These are phyloP conservation scores for Rhabdophis nuchalis DNA, from an alignment of 2,797 vertebrate genomes.

Conservation along the genomic window DNA sequence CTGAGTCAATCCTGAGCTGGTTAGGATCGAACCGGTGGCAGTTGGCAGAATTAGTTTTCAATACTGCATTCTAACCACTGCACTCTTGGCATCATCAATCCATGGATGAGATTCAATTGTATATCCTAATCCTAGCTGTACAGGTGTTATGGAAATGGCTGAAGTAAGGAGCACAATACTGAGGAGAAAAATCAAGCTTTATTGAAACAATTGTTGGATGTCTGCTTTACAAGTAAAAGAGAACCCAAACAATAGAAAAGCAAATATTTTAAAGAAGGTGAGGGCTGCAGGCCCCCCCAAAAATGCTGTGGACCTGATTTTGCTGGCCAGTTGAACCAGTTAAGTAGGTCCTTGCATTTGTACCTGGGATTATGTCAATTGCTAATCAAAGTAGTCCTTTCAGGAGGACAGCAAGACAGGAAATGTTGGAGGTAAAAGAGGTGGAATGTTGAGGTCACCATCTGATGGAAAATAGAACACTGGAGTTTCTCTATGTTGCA, in stretches of 20 bases:
- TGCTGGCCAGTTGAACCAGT: neutral
- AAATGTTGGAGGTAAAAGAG: neutral
- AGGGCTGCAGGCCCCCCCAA: neutral
- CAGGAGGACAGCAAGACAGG: neutral
- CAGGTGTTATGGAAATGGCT: neutral
- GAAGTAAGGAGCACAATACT: neutral
- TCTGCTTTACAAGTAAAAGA: neutral
- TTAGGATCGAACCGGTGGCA: neutral
- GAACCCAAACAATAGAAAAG: neutral
- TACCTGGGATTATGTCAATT: neutral
- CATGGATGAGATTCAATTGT: neutral
- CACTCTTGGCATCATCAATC: neutral
- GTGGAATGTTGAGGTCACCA: neutral
- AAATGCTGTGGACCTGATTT: neutral
- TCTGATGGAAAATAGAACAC: neutral
- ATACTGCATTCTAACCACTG: neutral
- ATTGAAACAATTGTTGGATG: neutral
- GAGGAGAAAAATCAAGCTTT: neutral
- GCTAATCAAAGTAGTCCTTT: neutral
- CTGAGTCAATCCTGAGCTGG: neutral
- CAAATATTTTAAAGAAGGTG: neutral
- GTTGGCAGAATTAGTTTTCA: neutral
- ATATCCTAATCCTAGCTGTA: neutral
- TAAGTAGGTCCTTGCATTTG: neutral
- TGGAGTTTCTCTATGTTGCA: neutral